Base-by-base conservation (phyloP, 2,113 vertebrate genomes). In the Collichthys lucidus region DNA sequence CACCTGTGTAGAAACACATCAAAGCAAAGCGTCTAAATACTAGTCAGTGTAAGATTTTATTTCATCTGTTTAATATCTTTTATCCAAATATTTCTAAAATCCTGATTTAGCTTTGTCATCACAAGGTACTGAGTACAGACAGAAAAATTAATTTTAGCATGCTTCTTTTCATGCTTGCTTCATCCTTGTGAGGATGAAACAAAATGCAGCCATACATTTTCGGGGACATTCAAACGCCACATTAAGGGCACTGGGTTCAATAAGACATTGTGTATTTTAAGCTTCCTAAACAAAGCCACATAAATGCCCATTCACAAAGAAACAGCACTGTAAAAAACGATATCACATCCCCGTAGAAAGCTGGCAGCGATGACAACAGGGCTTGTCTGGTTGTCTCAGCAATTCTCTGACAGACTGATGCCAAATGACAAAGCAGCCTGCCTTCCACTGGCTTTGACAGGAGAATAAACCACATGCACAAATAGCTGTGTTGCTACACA, bases 321-420 rank as follows among this genome's bases (percentile, higher is more conserved):
- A 31, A 74, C 7, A 55, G 24, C 35, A 40, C 24, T 3, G 9
- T 47, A 50, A 14, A 46, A 74, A 56, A 74, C 0, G 57, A 72
- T 79, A 65, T 76, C 84, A 75, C 75, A 69, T 80, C 44, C 62
- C 60, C 65, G 72, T 31, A 74, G 65, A 63, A 19, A 46, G 42
- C 64, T 49, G 69, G n/a, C 46, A 50, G 53, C 74, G 69, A 83
- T 31, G 56, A 86, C 67, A 83, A 70, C 75, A 31, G 72, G 67
- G n/a, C 57, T 55, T 46, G 26, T 72, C 47, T 35, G 60, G 29
- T 63, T 77, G 70, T 47, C 57, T 89, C 85, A 92, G 84, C 80
- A 67, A 56, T 63, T 81, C 80, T 85, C 64, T 50, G 65, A 88
- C 69, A 46, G 50, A 74, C 55, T 71, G 60, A 84, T 81, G 79